Base-by-base conservation (phyloP, 2,797 vertebrate genomes). In the Eupleurogrammus muticus region DNA sequence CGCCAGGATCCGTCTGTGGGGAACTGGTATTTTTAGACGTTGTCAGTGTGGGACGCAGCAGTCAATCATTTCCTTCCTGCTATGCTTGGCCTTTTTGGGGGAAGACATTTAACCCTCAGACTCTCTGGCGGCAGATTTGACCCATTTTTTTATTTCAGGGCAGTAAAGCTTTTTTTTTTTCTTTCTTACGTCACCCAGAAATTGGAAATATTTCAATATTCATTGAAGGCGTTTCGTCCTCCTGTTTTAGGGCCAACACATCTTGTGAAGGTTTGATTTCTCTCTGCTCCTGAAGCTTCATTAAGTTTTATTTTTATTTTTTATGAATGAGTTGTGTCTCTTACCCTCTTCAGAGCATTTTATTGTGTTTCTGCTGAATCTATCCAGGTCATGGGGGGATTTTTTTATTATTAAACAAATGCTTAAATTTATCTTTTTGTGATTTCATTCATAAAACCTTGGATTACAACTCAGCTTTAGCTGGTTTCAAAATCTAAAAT, bases 41-140 rank as follows among this genome's bases (percentile, higher is more conserved):
- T 11, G 49, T 67, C n/a, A 12, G 32, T 16, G 64, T 64, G 16
- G 36, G 10, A 35, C 51, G 44, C 48, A 57, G 54, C 51, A 52
- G 79, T 87, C 82, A 85, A 88, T 85, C 9, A 87, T 85, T 84
- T 67, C 58, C 57, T 11, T 52, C 8, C 12, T 3, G 54, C 62
- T 54, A 70, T 62, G n/a, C 32, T 68, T 49, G 11, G 10, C 23
- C 32, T 69, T 68, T 67, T 55, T 16, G 20, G n/a, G 5, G 19
- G 54, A 34, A 67, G 1, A 21, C 23, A 2, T 71, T 54, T 23
- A 1, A 57, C 28, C 28, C 28, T 28, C 28, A 28, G 3, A 28
- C 28, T 28, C 28, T 28, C 28, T 28, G 28, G 3, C 28, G 28
- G 3, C 28, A 28, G 6, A 28, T 28, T 28, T 28, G 28, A 28